Conservation (phyloP, 35 echinoderm and acorn worm species). For the Anneissia japonica region DNA sequence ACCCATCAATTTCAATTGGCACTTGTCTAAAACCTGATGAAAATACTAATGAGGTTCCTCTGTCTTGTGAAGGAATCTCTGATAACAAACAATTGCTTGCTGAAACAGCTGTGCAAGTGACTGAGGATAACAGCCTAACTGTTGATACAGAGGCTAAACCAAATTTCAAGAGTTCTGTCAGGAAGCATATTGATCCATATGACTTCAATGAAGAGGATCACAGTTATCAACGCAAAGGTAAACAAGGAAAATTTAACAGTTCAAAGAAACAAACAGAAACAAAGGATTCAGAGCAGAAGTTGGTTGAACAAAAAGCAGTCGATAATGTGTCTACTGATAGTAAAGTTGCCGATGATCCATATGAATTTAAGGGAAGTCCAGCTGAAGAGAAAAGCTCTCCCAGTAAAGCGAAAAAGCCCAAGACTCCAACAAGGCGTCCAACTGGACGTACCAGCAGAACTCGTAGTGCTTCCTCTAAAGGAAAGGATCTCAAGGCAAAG, state of each 20-base stretch:
- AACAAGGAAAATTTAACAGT: background rate
- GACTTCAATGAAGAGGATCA: background rate
- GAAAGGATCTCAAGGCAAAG: background rate
- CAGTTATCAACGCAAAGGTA: background rate
- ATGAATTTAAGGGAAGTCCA: conserved; percentile 40
- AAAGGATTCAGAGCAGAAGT: background rate
- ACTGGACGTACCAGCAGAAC: background rate
- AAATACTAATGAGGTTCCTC: background rate
- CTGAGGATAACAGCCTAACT: background rate
- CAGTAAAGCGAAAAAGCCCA: background rate
- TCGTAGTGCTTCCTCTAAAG: background rate
- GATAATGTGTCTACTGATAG: background rate
- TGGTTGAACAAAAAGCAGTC: background rate
- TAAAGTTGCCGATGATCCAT: conserved; percentile 10
- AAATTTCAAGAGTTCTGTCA: background rate
- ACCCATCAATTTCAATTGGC: background rate
- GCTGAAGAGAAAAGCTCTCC: conserved; percentile 24
- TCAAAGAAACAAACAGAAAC: background rate
- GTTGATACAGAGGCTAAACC: background rate
- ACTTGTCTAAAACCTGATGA: background rate
- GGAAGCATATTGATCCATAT: background rate
- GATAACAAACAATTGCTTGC: background rate
- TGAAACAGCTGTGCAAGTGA: background rate
- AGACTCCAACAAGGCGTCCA: background rate
- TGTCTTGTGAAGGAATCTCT: background rate